Evolutionary conservation across 2,113 vertebrate genomes (phyloP), one percentile per base, ranked within the genome.

Genomic region (Lampris megalopsis): DNA sequence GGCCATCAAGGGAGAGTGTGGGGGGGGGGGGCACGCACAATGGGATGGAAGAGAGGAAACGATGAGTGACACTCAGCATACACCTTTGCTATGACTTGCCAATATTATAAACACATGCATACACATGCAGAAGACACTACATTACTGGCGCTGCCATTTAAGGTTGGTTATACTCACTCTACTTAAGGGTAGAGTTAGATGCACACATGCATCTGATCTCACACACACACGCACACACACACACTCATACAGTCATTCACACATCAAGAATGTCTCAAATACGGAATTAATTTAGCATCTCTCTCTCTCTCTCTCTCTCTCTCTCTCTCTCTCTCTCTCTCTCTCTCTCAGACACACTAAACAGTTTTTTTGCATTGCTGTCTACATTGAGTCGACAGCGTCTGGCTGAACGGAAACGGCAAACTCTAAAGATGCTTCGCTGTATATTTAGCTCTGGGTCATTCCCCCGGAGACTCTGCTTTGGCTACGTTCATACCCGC

Each of bases 361-460:
- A 65, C 50, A 41, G 76, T 37, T 80, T 77, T 78, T 77, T 73
- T 8, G 7, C 76, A 61, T 73, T 35, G 72, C 80, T 42, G 71
- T 72, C 73, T 82, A 37, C 68, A 45, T 79, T 13, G 69, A 66
- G 74, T 64, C n/a, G 60, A 41, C 76, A 37, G 73, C 68, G 65
- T 71, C 59, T 4, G 37, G 68, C 82, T 63, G 60, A 81, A 79
- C 71, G 71, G 79, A 63, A 68, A 80, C 75, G 82, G 84, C 47
- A 2, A 79, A 83, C 79, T 80, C 64, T 37, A 66, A 86, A 91
- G 85, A 80, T 82, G 85, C 73, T 75, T 71, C n/a, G 60, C 68
- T 70, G 75, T 91, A 90, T 93, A 93, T 94, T 94, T 94, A 94
- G 86, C 82, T 75, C 52, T 36, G 54, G 80, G 80, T 80, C 79